Base-by-base conservation (phyloP, 2,113 vertebrate genomes). In the Chaetura pelagica region DNA sequence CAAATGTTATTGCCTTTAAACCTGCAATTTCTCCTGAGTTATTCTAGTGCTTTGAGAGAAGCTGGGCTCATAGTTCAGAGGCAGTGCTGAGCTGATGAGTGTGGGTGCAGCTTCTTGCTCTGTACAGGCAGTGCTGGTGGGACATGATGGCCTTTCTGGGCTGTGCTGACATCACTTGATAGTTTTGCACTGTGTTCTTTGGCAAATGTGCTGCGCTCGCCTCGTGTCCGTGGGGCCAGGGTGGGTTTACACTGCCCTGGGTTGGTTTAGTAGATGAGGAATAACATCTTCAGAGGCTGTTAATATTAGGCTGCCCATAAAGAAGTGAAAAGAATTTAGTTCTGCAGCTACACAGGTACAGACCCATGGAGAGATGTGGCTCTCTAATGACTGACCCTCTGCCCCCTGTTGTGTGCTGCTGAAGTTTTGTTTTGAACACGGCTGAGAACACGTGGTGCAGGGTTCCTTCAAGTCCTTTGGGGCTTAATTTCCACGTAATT, bases 141-240 rank as follows among this genome's bases (percentile, higher is more conserved):
- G 67, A 8, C 12, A 54, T 1, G 1, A 4, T 14, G 19, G 5
- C 7, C 27, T 35, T 57, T 55, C n/a, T n/a, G 24, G 21, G 23
- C 44, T 54, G 5, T 38, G 52, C 29, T 1, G 1, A 0, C 30
- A 26, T 26, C 51, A 7, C 23, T 68, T 2, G 21, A 5, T 57
- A 9, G 12, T 30, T 27, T 10, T 61, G 67, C 34, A 23, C 26
- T 9, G 1, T 4, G 0, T 18, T 40, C 17, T 66, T 89, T 5
- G 15, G 78, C 15, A 72, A 59, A 58, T 22, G 24, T 11, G 7
- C 35, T 20, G 30, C 35, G 32, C 42, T 80, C 62, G 35, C n/a
- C 51, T 69, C 0, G 0, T 38, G 23, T 51, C 66, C 0, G 0
- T 23, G 22, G 62, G 32, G 27, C 49, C 35, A 21, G 8, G 12